These are phyloP conservation scores for Plecotus auritus DNA, from an alignment of 2,113 vertebrate genomes.

Conservation along the genomic window DNA sequence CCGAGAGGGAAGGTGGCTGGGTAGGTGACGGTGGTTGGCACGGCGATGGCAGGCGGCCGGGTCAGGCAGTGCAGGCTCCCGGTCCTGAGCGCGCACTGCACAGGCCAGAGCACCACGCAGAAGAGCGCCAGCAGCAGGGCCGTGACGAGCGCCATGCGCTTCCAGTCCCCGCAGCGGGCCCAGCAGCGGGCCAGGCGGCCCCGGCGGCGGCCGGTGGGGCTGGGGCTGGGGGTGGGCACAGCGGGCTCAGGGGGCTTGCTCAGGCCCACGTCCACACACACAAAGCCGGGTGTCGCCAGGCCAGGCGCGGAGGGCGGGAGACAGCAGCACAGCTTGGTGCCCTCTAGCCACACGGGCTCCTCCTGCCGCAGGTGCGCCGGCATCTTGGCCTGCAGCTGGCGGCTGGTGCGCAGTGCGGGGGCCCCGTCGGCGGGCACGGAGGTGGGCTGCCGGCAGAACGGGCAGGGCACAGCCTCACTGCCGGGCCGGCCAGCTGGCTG, in stretches of 20 bases:
- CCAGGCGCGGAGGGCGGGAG: neutral
- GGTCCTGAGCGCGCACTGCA: conserved; percentile 90
- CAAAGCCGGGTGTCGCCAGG: conserved; percentile 70
- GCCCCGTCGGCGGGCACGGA: conserved; percentile 85
- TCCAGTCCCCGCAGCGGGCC: conserved; percentile 86
- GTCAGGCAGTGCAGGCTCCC: conserved; percentile 87
- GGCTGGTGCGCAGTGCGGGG: conserved; percentile 88
- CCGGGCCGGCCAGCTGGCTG: conserved; percentile 76
- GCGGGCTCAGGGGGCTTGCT: conserved; percentile 70
- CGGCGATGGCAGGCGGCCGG: neutral
- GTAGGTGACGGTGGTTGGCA: accelerated
- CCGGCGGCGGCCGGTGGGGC: accelerated
- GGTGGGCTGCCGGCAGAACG: conserved; percentile 92
- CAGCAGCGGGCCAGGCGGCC: conserved; percentile 69
- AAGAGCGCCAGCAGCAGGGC: conserved; percentile 84
- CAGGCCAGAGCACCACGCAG: conserved; percentile 90
- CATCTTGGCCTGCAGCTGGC: conserved; percentile 87
- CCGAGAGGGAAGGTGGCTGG: neutral
- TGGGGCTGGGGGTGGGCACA: accelerated
- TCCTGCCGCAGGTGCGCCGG: conserved; percentile 86
- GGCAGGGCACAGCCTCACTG: conserved; percentile 85
- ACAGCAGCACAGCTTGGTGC: conserved; percentile 90
- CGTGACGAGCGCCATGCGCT: conserved; percentile 84
- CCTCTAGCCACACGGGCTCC: conserved; percentile 91
- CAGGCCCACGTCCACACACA: conserved; percentile 91